Percentiles rank a stretch among this genome's conserved stretches.
phyloP scores from a whole-genome alignment of 1,140 invertebrate genomes.

The Pseudoatta argentina region DNA sequence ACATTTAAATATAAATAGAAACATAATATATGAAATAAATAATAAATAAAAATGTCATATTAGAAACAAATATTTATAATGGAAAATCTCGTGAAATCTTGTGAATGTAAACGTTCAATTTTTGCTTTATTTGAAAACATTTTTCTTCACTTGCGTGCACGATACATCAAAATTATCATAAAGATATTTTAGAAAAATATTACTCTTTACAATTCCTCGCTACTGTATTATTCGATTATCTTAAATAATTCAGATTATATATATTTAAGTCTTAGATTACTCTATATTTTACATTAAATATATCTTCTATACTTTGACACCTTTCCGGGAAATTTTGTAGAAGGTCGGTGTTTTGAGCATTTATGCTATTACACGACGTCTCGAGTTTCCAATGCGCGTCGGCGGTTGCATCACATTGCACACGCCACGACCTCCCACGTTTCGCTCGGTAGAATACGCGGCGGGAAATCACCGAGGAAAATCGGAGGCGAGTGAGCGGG shows the following conservation, averaged over 20 bases:
- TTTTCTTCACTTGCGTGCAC: too few relatives aligned
- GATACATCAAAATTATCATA: background rate
- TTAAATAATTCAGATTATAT: background rate
- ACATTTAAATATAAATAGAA: background rate
- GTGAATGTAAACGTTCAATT: background rate
- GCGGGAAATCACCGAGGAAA: constrained; percentile 50
- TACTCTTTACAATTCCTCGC: background rate
- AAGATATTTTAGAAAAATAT: background rate
- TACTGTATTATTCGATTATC: background rate
- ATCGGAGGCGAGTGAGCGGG: constrained; percentile 50
- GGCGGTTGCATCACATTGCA: constrained; percentile 65
- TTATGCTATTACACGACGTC: background rate
- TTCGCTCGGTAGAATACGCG: constrained; percentile 17
- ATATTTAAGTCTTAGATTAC: background rate
- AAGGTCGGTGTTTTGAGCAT: background rate
- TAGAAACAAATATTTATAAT: background rate
- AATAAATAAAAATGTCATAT: background rate
- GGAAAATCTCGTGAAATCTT: background rate
- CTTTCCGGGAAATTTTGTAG: background rate
- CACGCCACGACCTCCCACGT: constrained; percentile 54
- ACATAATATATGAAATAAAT: background rate
- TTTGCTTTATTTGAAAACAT: background rate
- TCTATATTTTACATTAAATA: background rate
- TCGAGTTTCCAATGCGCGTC: constrained; percentile 43
- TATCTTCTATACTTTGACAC: background rate